These are phyloP conservation scores for Pterostichus niger DNA, from an alignment of 2,888 invertebrate species.

Conservation along the genomic window DNA sequence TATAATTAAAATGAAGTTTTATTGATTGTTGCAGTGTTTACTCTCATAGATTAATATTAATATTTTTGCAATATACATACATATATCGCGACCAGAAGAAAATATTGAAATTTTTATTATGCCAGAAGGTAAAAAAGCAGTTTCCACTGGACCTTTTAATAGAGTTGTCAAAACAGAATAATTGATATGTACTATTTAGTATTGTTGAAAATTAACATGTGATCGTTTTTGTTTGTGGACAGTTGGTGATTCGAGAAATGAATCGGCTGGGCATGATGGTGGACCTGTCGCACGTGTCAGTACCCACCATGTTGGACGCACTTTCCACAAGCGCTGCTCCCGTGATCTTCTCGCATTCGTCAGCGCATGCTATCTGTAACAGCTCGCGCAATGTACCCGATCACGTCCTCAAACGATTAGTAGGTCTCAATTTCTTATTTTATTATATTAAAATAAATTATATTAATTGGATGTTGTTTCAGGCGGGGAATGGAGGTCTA, in stretches of 20 bases:
- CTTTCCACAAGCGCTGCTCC: slow-evolving; percentile 79
- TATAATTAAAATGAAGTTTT: too few species aligned
- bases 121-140: too few species aligned
- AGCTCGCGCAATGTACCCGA: slow-evolving; percentile 81
- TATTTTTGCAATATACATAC: too few species aligned
- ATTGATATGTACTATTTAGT: too few species aligned
- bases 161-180: too few species aligned
- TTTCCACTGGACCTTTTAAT: too few species aligned
- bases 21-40: too few species aligned
- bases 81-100: too few species aligned
- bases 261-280: slow-evolving; percentile 83
- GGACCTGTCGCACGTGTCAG: slow-evolving; percentile 80
- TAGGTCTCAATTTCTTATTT: slow-evolving; percentile 71
- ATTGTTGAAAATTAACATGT: neutral
- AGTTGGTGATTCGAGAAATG: slow-evolving; percentile 81
- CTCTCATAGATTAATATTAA: too few species aligned
- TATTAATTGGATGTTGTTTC: slow-evolving; percentile 68
- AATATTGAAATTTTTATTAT: too few species aligned
- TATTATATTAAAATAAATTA: neutral
- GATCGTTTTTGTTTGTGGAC: slow-evolving; percentile 58
- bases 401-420: slow-evolving; percentile 78
- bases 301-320: slow-evolving; percentile 80
- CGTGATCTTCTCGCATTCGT: slow-evolving; percentile 82
- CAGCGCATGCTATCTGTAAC: slow-evolving; percentile 80
- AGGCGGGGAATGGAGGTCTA: slow-evolving; percentile 82